phyloP scores from a whole-genome alignment of 2,888 invertebrate species.

The Schizotus pectinicornis region DNA sequence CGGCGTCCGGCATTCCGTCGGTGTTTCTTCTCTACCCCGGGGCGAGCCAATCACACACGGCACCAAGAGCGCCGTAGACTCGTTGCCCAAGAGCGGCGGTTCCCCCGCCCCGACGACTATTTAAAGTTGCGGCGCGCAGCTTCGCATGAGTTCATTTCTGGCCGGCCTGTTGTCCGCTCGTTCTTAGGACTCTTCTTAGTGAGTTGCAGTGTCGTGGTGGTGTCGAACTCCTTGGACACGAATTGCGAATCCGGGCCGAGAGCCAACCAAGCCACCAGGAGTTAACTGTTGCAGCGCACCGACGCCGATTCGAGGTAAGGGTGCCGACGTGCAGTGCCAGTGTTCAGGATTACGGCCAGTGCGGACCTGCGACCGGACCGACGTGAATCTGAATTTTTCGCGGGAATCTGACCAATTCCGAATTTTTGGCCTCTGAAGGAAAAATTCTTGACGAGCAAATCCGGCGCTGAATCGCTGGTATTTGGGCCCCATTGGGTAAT shows the following conservation, averaged over 20 bases:
- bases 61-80: conserved; percentile 66
- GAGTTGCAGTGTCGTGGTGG: conserved; percentile 8
- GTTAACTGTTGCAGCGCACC: no score
- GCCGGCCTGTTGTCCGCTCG: conserved; percentile 53
- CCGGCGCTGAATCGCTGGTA: no score
- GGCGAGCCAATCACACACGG: conserved; percentile 56
- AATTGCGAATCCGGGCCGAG: conserved; percentile 38
- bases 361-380: no score
- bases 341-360: no score
- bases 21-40: conserved; percentile 57
- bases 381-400: no score
- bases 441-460: no score
- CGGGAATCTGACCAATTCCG: no score
- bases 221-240: conserved; percentile 29
- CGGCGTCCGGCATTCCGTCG: conserved; percentile 46
- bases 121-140: conserved; percentile 66
- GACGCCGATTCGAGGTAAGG: no score
- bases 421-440: no score
- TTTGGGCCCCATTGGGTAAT: no score
- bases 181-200: conserved; percentile 36
- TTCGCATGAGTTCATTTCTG: conserved; percentile 67
- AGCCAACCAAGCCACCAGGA: neutral
- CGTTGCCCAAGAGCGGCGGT: conserved; percentile 67
- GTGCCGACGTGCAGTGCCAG: no score
- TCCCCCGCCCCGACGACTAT: conserved; percentile 66